A percentile compares a stretch with the other conserved stretches of the same genome.
These are phyloP conservation scores for Clinocottus analis DNA, from an alignment of 2,113 vertebrate genomes.

Conservation along the genomic window DNA sequence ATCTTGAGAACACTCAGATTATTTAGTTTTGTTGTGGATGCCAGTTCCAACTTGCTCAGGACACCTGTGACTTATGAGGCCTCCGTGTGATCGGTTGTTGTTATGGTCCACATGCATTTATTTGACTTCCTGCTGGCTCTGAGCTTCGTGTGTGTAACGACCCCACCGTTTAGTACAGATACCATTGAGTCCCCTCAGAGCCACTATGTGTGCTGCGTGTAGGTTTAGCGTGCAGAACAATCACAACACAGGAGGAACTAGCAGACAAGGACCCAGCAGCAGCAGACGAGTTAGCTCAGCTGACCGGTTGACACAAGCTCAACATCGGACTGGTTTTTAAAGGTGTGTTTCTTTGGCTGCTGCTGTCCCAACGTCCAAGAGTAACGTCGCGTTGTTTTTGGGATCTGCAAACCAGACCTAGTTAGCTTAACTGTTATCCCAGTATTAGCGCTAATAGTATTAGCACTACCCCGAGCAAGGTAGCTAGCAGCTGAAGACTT, in stretches of 20 bases:
- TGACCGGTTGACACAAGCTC: slow-evolving; percentile 31
- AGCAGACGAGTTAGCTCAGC: slow-evolving; percentile 37
- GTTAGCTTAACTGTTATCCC: slow-evolving; percentile 15
- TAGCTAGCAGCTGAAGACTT: slow-evolving; percentile 76
- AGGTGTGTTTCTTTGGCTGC: slow-evolving; percentile 12
- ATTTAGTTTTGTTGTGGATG: too few relatives aligned
- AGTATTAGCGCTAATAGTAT: slow-evolving; percentile 56
- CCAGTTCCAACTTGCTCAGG: background rate
- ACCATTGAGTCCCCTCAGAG: too few relatives aligned
- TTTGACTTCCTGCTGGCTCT: background rate
- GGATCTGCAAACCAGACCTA: background rate
- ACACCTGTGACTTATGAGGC: background rate
- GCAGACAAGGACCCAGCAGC: background rate
- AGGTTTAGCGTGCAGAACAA: slow-evolving; percentile 23
- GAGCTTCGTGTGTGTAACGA: background rate
- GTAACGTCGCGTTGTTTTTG: background rate
- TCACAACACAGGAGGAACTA: slow-evolving; percentile 1
- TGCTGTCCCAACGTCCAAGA: background rate
- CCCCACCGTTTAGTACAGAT: background rate
- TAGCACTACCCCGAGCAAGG: slow-evolving; percentile 60
- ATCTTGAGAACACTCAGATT: background rate
- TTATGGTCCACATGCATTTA: slow-evolving; percentile 2
- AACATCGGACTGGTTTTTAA: background rate
- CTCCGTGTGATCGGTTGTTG: background rate
- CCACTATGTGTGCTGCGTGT: background rate